A percentile compares a stretch with the other conserved stretches of the same genome.
Conservation (phyloP, 2,888 invertebrate genomes). For the Xanthorhoe spadicearia region DNA sequence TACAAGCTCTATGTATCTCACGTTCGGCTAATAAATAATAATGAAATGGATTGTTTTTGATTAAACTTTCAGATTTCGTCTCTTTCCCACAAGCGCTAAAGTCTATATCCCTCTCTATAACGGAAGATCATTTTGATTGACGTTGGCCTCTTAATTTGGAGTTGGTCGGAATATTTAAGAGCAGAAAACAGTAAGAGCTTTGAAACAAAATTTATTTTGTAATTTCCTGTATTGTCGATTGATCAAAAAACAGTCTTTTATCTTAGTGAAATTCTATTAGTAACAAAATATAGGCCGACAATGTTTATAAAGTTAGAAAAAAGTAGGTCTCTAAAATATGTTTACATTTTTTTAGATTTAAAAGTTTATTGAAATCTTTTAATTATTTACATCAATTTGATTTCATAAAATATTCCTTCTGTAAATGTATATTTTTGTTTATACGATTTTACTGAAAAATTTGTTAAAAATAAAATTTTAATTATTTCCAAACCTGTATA, state of each 20-base stretch:
- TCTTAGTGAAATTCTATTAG: no score
- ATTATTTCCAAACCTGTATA: neutral
- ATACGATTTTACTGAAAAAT: no score
- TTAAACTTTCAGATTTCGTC: conserved; percentile 56
- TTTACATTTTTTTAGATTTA: no score
- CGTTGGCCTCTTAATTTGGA: conserved; percentile 53
- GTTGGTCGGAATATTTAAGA: conserved; percentile 54
- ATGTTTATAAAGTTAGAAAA: no score
- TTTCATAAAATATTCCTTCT: no score
- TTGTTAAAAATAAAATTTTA: no score
- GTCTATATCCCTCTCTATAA: conserved; percentile 29
- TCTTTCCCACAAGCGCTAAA: conserved; percentile 34
- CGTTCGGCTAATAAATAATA: conserved; percentile 66
- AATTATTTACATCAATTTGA: no score
- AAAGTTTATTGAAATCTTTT: no score
- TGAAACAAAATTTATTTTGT: conserved; percentile 44
- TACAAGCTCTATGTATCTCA: conserved; percentile 38
- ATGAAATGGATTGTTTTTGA: conserved; percentile 71
- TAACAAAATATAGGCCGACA: no score
- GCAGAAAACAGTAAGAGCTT: conserved; percentile 52
- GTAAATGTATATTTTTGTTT: no score
- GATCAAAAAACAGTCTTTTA: neutral
- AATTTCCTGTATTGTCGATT: conserved; percentile 45
- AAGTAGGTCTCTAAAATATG: no score
- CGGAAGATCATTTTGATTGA: conserved; percentile 59